These are phyloP conservation scores for Epicauta chinensis DNA, from an alignment of 1,140 invertebrate species.

Conservation along the genomic window DNA sequence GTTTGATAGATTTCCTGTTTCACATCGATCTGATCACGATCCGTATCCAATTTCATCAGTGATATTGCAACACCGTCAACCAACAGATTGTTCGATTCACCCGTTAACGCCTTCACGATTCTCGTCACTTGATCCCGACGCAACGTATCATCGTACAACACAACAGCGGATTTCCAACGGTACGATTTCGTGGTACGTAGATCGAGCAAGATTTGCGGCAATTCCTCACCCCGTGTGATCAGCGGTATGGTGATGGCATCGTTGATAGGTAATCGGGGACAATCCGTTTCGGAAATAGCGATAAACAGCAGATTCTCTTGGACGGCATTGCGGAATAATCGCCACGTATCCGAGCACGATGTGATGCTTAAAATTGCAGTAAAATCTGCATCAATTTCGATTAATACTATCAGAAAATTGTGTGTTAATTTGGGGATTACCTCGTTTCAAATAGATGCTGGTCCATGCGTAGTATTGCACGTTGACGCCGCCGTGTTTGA, in stretches of 20 bases:
- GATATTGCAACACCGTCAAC: constrained; percentile 47
- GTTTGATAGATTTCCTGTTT: constrained; percentile 46
- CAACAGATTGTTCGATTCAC: constrained; percentile 43
- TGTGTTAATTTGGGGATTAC: constrained; percentile 39
- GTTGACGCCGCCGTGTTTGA: constrained; percentile 56
- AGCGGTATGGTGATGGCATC: constrained; percentile 65
- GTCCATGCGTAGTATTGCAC: constrained; percentile 58
- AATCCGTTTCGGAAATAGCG: constrained; percentile 58
- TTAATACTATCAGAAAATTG: constrained; percentile 1
- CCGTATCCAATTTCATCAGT: constrained; percentile 50
- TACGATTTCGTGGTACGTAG: constrained; percentile 54
- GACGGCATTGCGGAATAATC: constrained; percentile 51
- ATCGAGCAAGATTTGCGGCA: constrained; percentile 69
- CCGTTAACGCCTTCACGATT: constrained; percentile 51
- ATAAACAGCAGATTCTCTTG: constrained; percentile 60
- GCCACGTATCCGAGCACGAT: constrained; percentile 63
- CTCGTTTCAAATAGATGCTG: constrained; percentile 56
- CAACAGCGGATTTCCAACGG: constrained; percentile 60
- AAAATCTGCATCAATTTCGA: constrained; percentile 51
- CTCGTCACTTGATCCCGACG: constrained; percentile 57
- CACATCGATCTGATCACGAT: constrained; percentile 44
- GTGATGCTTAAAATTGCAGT: constrained; percentile 62
- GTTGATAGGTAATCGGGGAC: constrained; percentile 58
- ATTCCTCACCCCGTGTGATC: constrained; percentile 55
- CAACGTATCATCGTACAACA: constrained; percentile 64